These are phyloP conservation scores for Hippocampus zosterae DNA, from an alignment of 2,113 vertebrate genomes.

Conservation along the genomic window DNA sequence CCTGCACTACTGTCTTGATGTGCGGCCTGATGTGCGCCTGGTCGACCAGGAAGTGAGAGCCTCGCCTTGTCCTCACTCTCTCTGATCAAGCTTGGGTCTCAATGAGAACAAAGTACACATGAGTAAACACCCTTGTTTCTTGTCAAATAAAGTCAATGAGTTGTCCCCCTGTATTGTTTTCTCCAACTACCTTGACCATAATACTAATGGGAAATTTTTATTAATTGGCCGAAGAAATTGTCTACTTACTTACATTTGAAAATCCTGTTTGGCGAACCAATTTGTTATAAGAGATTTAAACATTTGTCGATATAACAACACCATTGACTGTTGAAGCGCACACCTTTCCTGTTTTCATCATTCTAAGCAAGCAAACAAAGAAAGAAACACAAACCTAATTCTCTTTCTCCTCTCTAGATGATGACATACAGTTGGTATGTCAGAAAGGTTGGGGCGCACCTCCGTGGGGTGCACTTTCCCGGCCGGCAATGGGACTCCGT, in stretches of 20 bases:
- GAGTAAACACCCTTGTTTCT: neutral
- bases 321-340: neutral
- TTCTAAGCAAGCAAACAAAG: neutral
- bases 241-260: neutral
- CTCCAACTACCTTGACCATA: neutral
- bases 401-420: conserved; percentile 74
- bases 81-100: conserved; percentile 9
- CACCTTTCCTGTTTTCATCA: neutral
- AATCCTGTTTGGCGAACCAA: neutral
- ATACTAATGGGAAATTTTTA: neutral
- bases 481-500: conserved; percentile 84
- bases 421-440: conserved; percentile 97
- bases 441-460: conserved; percentile 83
- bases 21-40: conserved; percentile 83
- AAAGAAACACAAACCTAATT: neutral
- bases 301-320: neutral
- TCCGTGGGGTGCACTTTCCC: conserved; percentile 82
- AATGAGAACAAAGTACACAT: neutral
- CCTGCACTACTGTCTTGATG: conserved; percentile 84
- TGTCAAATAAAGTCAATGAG: neutral
- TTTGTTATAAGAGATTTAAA: neutral
- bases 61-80: neutral
- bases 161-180: no score
- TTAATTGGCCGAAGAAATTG: neutral
- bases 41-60: conserved; percentile 92